A percentile compares a stretch with the other conserved stretches of the same genome.
These are phyloP conservation scores for Ochropleura plecta DNA, from an alignment of 2,888 invertebrate species.

Conservation along the genomic window DNA sequence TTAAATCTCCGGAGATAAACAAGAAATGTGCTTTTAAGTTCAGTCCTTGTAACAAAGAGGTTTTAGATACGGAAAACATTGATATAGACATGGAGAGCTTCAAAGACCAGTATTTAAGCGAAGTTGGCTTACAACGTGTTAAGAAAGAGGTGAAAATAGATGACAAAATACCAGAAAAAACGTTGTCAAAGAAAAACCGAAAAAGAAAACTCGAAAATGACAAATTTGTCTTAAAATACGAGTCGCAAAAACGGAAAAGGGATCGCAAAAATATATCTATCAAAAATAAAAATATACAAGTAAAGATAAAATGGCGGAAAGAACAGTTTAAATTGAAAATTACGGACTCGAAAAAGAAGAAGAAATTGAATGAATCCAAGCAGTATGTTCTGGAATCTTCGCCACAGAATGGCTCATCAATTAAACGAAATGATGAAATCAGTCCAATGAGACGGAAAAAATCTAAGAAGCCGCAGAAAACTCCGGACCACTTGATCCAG, in stretches of 20 bases:
- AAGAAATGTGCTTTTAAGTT: constrained; percentile 75
- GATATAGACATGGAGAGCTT: constrained; percentile 82
- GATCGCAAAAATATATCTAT: constrained; percentile 66
- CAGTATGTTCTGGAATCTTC: constrained; percentile 81
- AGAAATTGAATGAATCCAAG: constrained; percentile 63
- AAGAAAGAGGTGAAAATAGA: background rate
- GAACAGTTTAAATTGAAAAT: constrained; percentile 74
- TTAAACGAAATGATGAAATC: constrained; percentile 73
- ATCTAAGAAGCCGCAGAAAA: constrained; percentile 71
- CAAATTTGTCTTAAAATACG: constrained; percentile 39
- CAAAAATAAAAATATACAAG: constrained; percentile 71
- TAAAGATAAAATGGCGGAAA: constrained; percentile 77
- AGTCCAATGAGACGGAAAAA: constrained; percentile 69
- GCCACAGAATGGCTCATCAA: constrained; percentile 50
- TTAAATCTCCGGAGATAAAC: constrained; percentile 56
- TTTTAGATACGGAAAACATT: constrained; percentile 64
- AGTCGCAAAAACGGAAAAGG: constrained; percentile 38
- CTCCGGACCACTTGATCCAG: constrained; percentile 78
- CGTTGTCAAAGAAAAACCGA: constrained; percentile 25
- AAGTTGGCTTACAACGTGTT: constrained; percentile 70
- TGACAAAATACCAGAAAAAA: background rate
- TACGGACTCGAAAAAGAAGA: constrained; percentile 60
- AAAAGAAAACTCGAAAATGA: constrained; percentile 35
- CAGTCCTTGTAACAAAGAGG: constrained; percentile 73
- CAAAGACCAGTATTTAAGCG: constrained; percentile 80